Base-by-base conservation (phyloP, 2,888 invertebrate genomes). In the Cerastis leucographa region DNA sequence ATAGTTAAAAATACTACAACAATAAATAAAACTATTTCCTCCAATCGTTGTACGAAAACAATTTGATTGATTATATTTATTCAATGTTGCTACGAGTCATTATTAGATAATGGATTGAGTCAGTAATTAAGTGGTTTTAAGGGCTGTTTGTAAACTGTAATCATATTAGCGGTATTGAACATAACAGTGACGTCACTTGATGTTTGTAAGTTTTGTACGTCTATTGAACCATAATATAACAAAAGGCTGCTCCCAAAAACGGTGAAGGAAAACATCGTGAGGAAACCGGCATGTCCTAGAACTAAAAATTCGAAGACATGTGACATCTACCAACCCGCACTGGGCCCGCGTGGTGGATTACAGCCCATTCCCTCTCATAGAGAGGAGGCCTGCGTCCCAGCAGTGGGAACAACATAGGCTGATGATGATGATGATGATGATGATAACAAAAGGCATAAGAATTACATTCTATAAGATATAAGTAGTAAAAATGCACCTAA, bases 31-130 rank as follows among this genome's bases (percentile, higher is more conserved):
- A 19, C 14, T 40, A 35, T 82, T 64, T 68, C 35, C 35, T 68
- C 14, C 12, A 56, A 29, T 56, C 6, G 12, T 22, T 2, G 25
- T 49, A 19, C 22, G 25, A 66, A 54, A 44, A 74, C n/a, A 74
- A 74, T 61, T 78, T 40, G n/a, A 40, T 61, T 74, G 66, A 62
- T 74, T 74, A 19, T 4, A 14, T 29, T 12, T 61, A 46, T 29
- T 46, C 22, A 14, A 25, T 6, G 42, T 75, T 9, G 17, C 14
- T 56, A 49, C 25, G 22, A 56, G 17, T 29, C 8, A 54, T 42
- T 49, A 74, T 67, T 79, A 42, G 29, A 67, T 68, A 75, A 81
- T 81, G 56, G 25, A 68, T 76, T 76, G 9, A 49, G 29, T 44
- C 68, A n/a, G 35, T 77, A 67, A 42, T 70, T 69, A 70, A 46